Percentiles rank a stretch among this genome's conserved stretches.
These are phyloP conservation scores for Pollimyrus isidori DNA, from an alignment of 2,113 vertebrate species.

Conservation along the genomic window DNA sequence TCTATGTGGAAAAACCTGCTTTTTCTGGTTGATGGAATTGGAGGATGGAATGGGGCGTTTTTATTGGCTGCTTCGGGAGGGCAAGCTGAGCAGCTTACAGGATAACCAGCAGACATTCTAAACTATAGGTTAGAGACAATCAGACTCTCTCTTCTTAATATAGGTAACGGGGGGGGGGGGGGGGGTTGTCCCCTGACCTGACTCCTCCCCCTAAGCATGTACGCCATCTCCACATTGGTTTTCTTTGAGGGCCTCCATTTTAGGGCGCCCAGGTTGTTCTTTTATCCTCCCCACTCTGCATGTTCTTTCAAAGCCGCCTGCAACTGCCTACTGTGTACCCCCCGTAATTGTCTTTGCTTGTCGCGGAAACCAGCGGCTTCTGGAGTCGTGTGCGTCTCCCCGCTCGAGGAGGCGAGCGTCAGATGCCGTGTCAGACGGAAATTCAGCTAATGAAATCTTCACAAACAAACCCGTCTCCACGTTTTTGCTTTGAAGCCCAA, in stretches of 20 bases:
- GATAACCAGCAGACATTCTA: not conserved
- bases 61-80: not conserved
- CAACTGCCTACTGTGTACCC: not conserved
- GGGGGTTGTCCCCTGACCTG: not conserved
- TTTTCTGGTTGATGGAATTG: not conserved
- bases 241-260: not conserved
- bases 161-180: not conserved
- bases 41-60: not conserved
- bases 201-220: not conserved
- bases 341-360: constrained; percentile 26
- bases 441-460: constrained; percentile 14
- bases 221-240: not conserved
- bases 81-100: not conserved
- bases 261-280: not conserved
- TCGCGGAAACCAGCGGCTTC: constrained; percentile 33
- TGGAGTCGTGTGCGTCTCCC: constrained; percentile 25
- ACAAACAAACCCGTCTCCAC: not conserved
- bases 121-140: not conserved
- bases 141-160: not conserved
- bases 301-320: not conserved
- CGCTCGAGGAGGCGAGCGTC: constrained; percentile 34
- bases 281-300: not conserved
- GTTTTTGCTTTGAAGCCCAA: not conserved
- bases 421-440: constrained; percentile 50
- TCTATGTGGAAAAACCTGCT: not conserved